A percentile compares a stretch with the other conserved stretches of the same genome.
Conservation (phyloP, 1,140 invertebrate genomes). For the Bombyx mori region ASM3026992v2 NC_085107.1:18099001-18099500, state of each 20-base stretch:
- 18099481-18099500: too few relatives aligned
- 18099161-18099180: slow-evolving; percentile 56
- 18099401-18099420: too few relatives aligned
- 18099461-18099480: too few relatives aligned
- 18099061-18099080: too few relatives aligned
- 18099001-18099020: too few relatives aligned
- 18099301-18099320: slow-evolving; percentile 14
- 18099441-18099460: too few relatives aligned
- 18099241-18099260: slow-evolving; percentile 35
- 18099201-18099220: slow-evolving; percentile 28
- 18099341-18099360: neutral
- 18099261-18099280: slow-evolving; percentile 34
- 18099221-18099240: slow-evolving; percentile 42
- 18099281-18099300: slow-evolving; percentile 11
- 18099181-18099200: slow-evolving; percentile 54
- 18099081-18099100: too few relatives aligned
- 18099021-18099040: too few relatives aligned
- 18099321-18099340: neutral
- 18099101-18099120: too few relatives aligned
- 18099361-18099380: too few relatives aligned
- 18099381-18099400: neutral
- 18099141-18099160: slow-evolving; percentile 9
- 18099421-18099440: too few relatives aligned
- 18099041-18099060: too few relatives aligned
- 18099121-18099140: neutral